phyloP scores from a whole-genome alignment of 2,797 vertebrate genomes.

The Enteromius afrohamiltoni region DNA sequence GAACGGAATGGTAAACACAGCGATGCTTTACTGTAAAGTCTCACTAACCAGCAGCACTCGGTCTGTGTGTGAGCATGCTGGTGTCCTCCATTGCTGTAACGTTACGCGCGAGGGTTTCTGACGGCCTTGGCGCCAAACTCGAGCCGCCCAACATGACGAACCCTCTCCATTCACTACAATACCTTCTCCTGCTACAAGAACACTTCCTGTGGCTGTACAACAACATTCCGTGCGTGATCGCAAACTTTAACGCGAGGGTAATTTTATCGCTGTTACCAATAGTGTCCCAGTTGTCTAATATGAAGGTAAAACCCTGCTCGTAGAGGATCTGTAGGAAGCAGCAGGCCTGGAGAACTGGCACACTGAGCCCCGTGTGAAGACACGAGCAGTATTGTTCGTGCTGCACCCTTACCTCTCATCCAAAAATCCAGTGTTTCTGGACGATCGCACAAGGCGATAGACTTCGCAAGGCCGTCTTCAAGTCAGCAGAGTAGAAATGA shows the following conservation, averaged over 20 bases:
- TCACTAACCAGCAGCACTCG: neutral
- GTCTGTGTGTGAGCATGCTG: neutral
- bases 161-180: slow-evolving; percentile 48
- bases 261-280: neutral
- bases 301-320: neutral
- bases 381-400: slow-evolving; percentile 74
- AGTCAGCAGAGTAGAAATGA: neutral
- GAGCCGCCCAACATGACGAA: slow-evolving; percentile 53
- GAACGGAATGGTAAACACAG: neutral
- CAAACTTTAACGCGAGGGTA: neutral
- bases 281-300: neutral
- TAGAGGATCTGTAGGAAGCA: slow-evolving; percentile 40
- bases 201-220: slow-evolving; percentile 65
- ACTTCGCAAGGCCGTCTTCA: slow-evolving; percentile 9
- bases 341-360: slow-evolving; percentile 73
- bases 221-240: neutral
- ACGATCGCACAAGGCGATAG: slow-evolving; percentile 35
- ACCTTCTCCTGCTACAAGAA: slow-evolving; percentile 66
- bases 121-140: slow-evolving; percentile 79
- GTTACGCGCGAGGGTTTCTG: slow-evolving; percentile 36
- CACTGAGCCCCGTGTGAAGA: slow-evolving; percentile 65
- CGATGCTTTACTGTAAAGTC: neutral
- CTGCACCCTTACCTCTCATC: slow-evolving; percentile 73
- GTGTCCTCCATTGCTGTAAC: slow-evolving; percentile 30
- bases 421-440: slow-evolving; percentile 50